Conservation (phyloP, 2,797 vertebrate species). For the Epinephelus coioides region DNA sequence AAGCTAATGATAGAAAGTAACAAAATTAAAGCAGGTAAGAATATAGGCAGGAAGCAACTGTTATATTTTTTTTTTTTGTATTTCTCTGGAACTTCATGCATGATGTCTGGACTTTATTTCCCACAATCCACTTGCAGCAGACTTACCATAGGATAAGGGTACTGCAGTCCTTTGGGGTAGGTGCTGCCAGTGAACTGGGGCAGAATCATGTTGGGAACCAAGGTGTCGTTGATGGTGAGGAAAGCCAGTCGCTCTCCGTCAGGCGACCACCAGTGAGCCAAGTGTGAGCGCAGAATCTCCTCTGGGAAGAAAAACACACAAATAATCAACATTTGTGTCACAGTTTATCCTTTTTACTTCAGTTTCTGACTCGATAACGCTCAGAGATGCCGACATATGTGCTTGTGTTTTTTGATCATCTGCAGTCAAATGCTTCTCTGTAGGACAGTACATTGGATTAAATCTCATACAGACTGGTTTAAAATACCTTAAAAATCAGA, state of each 20-base stretch:
- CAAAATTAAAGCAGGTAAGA: not conserved
- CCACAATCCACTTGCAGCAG: not conserved
- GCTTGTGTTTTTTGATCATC: not conserved
- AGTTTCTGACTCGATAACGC: not conserved
- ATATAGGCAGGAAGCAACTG: not conserved
- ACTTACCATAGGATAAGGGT: slow-evolving; percentile 88
- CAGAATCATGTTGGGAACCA: slow-evolving; percentile 94
- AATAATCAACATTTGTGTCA: not conserved
- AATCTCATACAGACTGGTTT: not conserved
- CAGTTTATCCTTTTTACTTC: not conserved
- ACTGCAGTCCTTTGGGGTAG: slow-evolving; percentile 93
- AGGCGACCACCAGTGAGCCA: slow-evolving; percentile 98
- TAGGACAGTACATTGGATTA: not conserved
- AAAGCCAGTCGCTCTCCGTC: slow-evolving; percentile 95
- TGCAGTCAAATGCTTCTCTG: not conserved
- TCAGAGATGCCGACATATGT: not conserved
- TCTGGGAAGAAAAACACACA: slow-evolving; percentile 79
- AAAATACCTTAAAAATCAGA: not conserved
- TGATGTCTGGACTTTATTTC: not conserved
- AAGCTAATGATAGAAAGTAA: too few relatives aligned
- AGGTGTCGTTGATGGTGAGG: slow-evolving; percentile 92
- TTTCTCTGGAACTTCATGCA: not conserved
- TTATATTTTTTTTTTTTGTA: not conserved
- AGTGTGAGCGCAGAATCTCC: slow-evolving; percentile 92
- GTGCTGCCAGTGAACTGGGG: slow-evolving; percentile 92